Conservation (phyloP, 2,888 invertebrate genomes). For the Biston stratarius region DNA sequence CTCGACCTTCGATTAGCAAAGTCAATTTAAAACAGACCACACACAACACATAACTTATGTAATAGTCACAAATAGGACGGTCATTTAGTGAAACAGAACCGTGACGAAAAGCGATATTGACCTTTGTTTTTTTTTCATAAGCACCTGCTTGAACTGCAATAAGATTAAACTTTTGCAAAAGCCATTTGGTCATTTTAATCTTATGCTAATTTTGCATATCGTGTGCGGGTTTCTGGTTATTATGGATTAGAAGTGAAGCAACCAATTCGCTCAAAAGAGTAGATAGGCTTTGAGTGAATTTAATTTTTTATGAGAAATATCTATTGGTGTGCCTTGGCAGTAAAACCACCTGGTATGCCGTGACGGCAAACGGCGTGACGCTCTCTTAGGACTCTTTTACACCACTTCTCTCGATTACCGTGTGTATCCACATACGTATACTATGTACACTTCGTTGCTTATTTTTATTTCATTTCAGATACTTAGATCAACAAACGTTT, state of each 20-base stretch:
- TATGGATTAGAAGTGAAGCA: too few relatives aligned
- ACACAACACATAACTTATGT: background rate
- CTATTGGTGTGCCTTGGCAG: background rate
- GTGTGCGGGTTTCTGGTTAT: too few relatives aligned
- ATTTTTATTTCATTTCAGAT: too few relatives aligned
- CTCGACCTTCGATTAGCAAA: conserved; percentile 36
- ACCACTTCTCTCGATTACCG: too few relatives aligned
- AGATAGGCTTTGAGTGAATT: background rate
- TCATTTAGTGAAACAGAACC: background rate
- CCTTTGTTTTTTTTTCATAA: background rate
- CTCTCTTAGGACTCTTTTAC: background rate
- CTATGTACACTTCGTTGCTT: too few relatives aligned
- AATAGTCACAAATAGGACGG: background rate
- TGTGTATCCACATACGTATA: too few relatives aligned
- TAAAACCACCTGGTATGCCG: background rate
- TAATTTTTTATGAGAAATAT: too few relatives aligned
- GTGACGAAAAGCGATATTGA: background rate
- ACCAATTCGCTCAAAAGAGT: too few relatives aligned
- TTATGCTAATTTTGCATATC: too few relatives aligned
- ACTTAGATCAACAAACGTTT: too few relatives aligned
- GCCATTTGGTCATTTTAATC: too few relatives aligned
- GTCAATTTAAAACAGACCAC: background rate
- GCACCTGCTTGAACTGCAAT: background rate
- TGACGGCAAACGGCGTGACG: too few relatives aligned
- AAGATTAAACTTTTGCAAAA: background rate